These are phyloP conservation scores for Drosophila sp. DNA, from an alignment of 1,140 invertebrate genomes.

Conservation along the genomic window DNA sequence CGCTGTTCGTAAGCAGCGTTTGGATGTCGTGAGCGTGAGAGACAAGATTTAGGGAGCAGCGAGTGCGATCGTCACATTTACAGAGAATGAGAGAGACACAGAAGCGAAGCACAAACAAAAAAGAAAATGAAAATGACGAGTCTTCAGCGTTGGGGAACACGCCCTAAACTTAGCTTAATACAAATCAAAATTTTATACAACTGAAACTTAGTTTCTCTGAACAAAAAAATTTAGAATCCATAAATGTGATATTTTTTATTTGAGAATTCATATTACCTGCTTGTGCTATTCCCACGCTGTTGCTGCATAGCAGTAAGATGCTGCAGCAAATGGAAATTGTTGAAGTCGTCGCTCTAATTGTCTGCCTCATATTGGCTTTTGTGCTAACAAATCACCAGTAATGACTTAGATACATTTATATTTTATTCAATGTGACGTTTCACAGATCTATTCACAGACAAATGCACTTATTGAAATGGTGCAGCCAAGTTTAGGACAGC, in stretches of 20 bases:
- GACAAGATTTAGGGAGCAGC: slow-evolving; percentile 8
- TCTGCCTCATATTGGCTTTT: slow-evolving; percentile 58
- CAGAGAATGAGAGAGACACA: slow-evolving; percentile 9
- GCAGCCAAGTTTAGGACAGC: slow-evolving; percentile 17
- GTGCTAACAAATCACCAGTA: slow-evolving; percentile 30
- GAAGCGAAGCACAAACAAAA: slow-evolving; percentile 59
- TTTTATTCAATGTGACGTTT: slow-evolving; percentile 17
- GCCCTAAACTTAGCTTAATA: slow-evolving; percentile 75
- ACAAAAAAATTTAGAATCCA: not conserved
- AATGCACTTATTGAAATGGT: slow-evolving; percentile 51
- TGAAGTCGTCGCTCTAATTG: slow-evolving; percentile 29
- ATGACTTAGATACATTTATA: slow-evolving; percentile 66
- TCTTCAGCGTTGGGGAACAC: slow-evolving; percentile 75
- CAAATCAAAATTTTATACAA: slow-evolving; percentile 56
- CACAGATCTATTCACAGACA: slow-evolving; percentile 16
- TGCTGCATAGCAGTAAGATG: slow-evolving; percentile 64
- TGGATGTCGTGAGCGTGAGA: slow-evolving; percentile 42
- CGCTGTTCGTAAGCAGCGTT: slow-evolving; percentile 72
- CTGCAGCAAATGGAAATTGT: slow-evolving; percentile 47
- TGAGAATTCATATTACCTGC: slow-evolving; percentile 54
- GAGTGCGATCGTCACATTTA: slow-evolving; percentile 42
- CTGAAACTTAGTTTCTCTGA: slow-evolving; percentile 6
- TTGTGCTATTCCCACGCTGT: slow-evolving; percentile 57
- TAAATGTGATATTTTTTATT: not conserved
- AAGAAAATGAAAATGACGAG: slow-evolving; percentile 63